These are phyloP conservation scores for Vidua chalybeata DNA, from an alignment of 2,113 vertebrate species.

Conservation along the genomic window DNA sequence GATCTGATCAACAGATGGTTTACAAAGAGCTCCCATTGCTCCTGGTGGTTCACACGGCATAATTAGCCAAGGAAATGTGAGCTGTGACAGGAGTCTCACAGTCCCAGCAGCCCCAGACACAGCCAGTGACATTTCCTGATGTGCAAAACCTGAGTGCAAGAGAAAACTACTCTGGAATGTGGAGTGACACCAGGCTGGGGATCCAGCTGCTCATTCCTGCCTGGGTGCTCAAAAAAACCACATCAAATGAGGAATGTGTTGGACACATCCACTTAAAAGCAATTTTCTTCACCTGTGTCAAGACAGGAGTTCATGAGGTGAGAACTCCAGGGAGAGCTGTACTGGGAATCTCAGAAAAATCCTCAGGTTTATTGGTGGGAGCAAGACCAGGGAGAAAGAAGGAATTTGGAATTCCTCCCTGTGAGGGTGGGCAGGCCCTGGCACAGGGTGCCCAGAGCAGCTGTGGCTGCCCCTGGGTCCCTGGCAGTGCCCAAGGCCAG, in stretches of 20 bases:
- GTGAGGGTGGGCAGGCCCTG: neutral
- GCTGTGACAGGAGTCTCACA: neutral
- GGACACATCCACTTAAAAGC: neutral
- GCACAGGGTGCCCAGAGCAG: neutral
- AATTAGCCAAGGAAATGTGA: neutral
- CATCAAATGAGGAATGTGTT: neutral
- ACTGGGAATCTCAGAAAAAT: neutral
- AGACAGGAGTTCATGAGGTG: neutral
- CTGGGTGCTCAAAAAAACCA: neutral
- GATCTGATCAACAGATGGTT: conserved; percentile 21
- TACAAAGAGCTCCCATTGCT: neutral
- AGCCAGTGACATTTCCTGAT: neutral
- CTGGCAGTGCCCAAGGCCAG: neutral
- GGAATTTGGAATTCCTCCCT: neutral
- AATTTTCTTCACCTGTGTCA: neutral
- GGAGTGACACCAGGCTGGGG: neutral
- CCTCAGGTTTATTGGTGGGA: neutral
- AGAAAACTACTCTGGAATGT: neutral
- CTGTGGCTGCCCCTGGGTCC: neutral
- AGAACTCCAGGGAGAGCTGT: neutral
- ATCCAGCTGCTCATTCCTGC: neutral
- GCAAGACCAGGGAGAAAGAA: neutral
- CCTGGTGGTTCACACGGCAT: neutral
- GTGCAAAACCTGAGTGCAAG: neutral
- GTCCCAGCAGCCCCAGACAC: neutral